Evolutionary conservation across 2,113 vertebrate species (phyloP).

Genomic region (Alexandromys fortis): DNA sequence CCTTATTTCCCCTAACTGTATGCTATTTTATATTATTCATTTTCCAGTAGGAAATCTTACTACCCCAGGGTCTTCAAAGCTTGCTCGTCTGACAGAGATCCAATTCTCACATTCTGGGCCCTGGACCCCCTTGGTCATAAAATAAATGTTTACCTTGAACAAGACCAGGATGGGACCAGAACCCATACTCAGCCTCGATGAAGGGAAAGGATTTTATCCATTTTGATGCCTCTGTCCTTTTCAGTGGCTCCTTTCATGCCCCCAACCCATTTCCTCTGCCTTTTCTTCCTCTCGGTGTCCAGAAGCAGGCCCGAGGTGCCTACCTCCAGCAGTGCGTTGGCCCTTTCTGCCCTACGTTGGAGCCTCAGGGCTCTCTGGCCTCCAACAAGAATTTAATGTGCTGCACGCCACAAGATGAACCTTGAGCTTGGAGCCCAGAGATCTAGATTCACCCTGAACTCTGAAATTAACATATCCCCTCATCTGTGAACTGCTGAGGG

Average conservation of each 20-base stretch:
- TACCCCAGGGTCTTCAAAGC: not conserved
- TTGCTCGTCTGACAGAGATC: not conserved
- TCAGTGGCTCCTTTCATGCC: not conserved
- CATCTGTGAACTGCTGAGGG: not conserved
- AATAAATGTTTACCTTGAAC: not conserved
- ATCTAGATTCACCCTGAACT: not conserved
- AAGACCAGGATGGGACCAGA: not conserved
- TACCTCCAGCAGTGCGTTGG: not conserved
- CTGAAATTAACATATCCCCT: not conserved
- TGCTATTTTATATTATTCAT: not conserved
- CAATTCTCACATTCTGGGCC: too few relatives aligned
- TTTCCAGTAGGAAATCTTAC: not conserved
- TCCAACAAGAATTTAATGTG: not conserved
- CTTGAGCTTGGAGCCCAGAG: not conserved
- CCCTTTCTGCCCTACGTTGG: not conserved
- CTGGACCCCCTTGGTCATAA: not conserved
- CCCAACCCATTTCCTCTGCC: too few relatives aligned
- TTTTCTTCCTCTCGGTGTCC: not conserved
- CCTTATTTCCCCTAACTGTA: not conserved
- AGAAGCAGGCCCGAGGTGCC: not conserved
- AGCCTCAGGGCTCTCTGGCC: not conserved
- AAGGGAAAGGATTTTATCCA: not conserved
- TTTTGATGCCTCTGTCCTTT: not conserved
- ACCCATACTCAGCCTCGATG: not conserved
- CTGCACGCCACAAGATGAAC: not conserved